phyloP scores from a whole-genome alignment of 2,113 vertebrate genomes.

The Panurus biarmicus region DNA sequence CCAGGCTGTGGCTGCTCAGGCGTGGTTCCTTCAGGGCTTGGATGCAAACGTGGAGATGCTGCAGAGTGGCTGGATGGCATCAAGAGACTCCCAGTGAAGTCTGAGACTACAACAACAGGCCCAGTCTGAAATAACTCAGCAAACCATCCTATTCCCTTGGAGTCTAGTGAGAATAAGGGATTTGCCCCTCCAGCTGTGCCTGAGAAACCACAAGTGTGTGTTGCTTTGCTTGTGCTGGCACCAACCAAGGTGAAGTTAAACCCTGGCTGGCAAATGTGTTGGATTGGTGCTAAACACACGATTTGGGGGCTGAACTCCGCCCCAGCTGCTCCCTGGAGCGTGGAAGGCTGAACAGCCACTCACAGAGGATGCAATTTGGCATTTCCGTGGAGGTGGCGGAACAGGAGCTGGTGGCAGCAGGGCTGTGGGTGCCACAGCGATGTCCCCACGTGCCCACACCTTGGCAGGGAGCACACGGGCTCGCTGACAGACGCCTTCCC shows the following conservation, averaged over 20 bases:
- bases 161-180: background rate
- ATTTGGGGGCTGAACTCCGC: background rate
- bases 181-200: background rate
- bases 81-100: background rate
- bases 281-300: background rate
- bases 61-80: background rate
- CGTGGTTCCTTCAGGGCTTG: background rate
- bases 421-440: background rate
- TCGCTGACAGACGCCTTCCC: fast-evolving
- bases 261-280: background rate
- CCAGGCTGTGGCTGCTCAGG: background rate
- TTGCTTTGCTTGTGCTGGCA: background rate
- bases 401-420: background rate
- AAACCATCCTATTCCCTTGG: background rate
- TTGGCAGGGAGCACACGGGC: background rate
- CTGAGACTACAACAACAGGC: background rate
- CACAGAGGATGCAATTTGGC: background rate
- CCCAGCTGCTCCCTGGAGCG: background rate
- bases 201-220: fast-evolving
- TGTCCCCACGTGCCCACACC: fast-evolving
- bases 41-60: fast-evolving
- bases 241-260: background rate
- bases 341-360: fast-evolving
- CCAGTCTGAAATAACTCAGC: background rate
- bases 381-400: fast-evolving